Conservation (phyloP, 2,888 invertebrate species). For the Suillia variegata region DNA sequence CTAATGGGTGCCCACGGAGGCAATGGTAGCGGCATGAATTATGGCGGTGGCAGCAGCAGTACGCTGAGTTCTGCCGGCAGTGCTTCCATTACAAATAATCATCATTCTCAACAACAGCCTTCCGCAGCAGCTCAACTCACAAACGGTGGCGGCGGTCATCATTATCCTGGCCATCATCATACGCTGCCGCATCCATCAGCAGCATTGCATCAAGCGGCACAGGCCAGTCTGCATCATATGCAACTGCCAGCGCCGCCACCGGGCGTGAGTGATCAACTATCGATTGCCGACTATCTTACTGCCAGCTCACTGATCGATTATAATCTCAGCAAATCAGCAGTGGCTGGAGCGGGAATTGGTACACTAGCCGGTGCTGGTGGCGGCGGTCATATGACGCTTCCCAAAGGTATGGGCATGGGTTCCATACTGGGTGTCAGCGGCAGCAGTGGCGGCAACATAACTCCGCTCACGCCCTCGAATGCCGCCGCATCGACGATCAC, state of each 20-base stretch:
- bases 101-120: constrained; percentile 26
- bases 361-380: constrained; percentile 6
- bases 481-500: constrained; percentile 43
- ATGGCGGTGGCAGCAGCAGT: constrained; percentile 43
- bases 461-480: constrained; percentile 34
- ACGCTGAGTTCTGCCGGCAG: constrained; percentile 35
- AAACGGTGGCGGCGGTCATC: constrained; percentile 29
- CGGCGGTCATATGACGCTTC: constrained; percentile 50
- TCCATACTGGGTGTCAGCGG: constrained; percentile 29
- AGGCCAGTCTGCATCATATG: constrained; percentile 16
- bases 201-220: constrained; percentile 17
- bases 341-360: constrained; percentile 1
- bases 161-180: constrained; percentile 44
- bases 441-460: constrained; percentile 17
- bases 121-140: constrained; percentile 29
- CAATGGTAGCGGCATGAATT: constrained; percentile 47
- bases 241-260: constrained; percentile 26
- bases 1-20: no score
- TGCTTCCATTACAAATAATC: constrained; percentile 22
- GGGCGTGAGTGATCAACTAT: constrained; percentile 46
- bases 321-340: constrained; percentile 53
- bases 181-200: constrained; percentile 47
- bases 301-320: constrained; percentile 59
- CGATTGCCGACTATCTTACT: constrained; percentile 56
- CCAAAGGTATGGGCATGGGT: constrained; percentile 46